Conservation (phyloP, 2,888 invertebrate species). For the Caenorhabditis sp. region DNA sequence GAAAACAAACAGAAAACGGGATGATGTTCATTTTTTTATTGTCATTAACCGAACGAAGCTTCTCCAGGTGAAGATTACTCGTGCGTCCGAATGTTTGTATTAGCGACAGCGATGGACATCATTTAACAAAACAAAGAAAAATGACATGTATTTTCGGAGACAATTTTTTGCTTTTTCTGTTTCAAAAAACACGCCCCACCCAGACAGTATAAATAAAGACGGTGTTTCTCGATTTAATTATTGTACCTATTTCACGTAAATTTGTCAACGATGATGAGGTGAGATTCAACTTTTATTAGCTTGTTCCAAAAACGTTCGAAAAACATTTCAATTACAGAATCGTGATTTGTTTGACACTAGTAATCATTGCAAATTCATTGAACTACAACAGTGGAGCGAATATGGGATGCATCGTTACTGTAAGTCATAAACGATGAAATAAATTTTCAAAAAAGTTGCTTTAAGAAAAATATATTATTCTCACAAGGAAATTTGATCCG, state of each 20-base stretch:
- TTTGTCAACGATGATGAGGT: too few species aligned
- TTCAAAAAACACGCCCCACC: neutral
- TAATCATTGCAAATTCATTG: constrained; percentile 16
- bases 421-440: constrained; percentile 7
- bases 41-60: neutral
- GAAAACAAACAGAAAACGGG: neutral
- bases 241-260: too few species aligned
- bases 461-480: constrained; percentile 62
- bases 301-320: too few species aligned
- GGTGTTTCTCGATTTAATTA: neutral
- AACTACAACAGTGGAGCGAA: constrained; percentile 27
- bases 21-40: neutral
- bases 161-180: neutral
- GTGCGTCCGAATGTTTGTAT: neutral
- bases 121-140: neutral
- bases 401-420: constrained; percentile 52
- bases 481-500: constrained; percentile 67
- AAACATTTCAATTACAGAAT: constrained; percentile 12
- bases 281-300: too few species aligned
- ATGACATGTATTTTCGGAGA: neutral
- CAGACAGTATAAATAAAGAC: neutral
- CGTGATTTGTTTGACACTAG: constrained; percentile 12
- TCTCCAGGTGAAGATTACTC: constrained; percentile 2
- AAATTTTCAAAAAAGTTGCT: constrained; percentile 3
- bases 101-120: neutral